Percentiles rank a stretch among this genome's conserved stretches.
Conservation (phyloP, 37 sponge, comb jelly and placozoan genomes). For the Haliclona indistincta region DNA sequence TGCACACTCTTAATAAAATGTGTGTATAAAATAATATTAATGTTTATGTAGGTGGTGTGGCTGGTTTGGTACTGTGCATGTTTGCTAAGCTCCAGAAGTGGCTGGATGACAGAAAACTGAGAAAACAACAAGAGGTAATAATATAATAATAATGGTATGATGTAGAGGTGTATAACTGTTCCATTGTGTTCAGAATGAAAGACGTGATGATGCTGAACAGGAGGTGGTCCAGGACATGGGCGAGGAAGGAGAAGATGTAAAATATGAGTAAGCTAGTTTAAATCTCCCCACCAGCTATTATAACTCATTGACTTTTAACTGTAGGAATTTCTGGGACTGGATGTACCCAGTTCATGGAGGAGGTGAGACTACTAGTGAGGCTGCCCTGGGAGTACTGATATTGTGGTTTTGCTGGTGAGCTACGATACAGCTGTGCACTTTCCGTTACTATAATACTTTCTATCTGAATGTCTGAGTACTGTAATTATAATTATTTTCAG, state of each 20-base stretch:
- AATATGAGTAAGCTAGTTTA: too few species aligned
- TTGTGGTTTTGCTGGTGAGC: constrained; percentile 71
- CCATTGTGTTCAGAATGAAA: not conserved
- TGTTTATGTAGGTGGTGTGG: constrained; percentile 36
- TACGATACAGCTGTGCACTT: too few species aligned
- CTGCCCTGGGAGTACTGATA: constrained; percentile 72
- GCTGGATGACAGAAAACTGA: constrained; percentile 34
- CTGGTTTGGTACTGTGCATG: constrained; percentile 40
- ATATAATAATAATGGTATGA: too few species aligned
- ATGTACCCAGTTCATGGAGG: constrained; percentile 48
- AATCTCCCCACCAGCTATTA: not conserved
- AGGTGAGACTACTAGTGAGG: constrained; percentile 44
- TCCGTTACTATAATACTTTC: too few species aligned
- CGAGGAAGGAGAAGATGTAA: constrained; percentile 1
- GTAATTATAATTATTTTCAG: constrained; percentile 17
- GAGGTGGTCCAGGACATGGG: not conserved
- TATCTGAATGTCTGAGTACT: too few species aligned
- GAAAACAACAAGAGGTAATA: too few species aligned
- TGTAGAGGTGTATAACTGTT: too few species aligned
- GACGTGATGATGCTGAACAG: not conserved
- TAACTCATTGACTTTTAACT: not conserved
- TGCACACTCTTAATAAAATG: not conserved
- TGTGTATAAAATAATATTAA: not conserved
- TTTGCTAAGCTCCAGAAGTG: constrained; percentile 40
- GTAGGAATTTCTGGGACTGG: constrained; percentile 29